phyloP scores from a whole-genome alignment of 2,797 vertebrate genomes.

The Sardinella longiceps region DNA sequence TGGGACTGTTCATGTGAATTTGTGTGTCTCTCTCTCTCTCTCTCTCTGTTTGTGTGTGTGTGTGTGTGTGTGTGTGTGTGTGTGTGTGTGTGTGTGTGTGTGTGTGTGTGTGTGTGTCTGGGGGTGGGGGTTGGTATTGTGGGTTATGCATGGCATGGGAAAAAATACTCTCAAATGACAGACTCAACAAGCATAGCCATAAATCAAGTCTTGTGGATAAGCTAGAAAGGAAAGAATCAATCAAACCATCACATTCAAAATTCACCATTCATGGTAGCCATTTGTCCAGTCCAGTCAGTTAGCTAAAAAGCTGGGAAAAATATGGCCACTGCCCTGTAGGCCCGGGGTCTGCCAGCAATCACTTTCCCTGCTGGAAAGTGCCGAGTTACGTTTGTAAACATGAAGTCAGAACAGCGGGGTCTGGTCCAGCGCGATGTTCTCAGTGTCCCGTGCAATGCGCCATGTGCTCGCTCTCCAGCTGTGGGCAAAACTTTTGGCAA shows the following conservation, averaged over 20 bases:
- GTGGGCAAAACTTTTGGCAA: slow-evolving; percentile 8
- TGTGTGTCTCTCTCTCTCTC: no score
- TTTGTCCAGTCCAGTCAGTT: background rate
- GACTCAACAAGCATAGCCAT: background rate
- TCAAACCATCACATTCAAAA: background rate
- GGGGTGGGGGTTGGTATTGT: background rate
- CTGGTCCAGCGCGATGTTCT: slow-evolving; percentile 31
- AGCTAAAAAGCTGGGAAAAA: background rate
- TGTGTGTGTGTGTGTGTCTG: no score
- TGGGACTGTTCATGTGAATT: no score
- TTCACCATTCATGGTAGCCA: background rate
- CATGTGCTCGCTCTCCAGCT: background rate
- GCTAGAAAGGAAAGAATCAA: background rate
- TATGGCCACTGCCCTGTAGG: background rate
- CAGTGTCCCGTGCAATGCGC: background rate
- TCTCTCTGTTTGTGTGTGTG: no score
- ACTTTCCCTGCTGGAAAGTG: background rate
- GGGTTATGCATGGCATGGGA: no score
- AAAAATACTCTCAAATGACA: slow-evolving; percentile 5
- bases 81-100: no score
- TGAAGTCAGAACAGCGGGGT: slow-evolving; percentile 30
- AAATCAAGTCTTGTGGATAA: background rate
- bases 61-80: no score
- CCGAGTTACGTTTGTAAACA: slow-evolving; percentile 33
- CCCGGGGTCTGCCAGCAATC: slow-evolving; percentile 30